Evolutionary conservation across 2,113 vertebrate genomes (phyloP), one percentile per base, ranked within the genome.

Genomic region (Elgaria multicarinata): DNA sequence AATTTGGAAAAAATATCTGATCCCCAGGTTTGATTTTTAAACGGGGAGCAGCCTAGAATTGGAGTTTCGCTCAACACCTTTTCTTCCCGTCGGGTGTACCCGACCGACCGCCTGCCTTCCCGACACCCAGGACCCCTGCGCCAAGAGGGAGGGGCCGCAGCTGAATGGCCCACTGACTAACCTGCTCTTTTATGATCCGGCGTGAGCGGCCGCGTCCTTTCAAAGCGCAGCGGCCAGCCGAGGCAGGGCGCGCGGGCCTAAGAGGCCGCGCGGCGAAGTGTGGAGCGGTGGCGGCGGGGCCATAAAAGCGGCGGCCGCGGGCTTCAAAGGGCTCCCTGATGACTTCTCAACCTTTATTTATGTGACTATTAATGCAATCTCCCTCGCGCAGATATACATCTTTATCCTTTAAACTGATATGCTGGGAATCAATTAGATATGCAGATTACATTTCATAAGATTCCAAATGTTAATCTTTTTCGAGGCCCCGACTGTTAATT

Each of bases 391-490:
- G 97, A 98, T 97, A 97, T 92, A 50, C 96, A 98, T 97, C 97
- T 97, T 97, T 96, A 97, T 97, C 96, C 97, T 97, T 97, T 97
- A 96, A 98, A 97, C 96, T 96, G 97, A 97, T 97, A 97, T 93
- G 96, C 96, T 95, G 96, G 95, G 96, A 98, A 98, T 98, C 97
- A 97, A 98, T 98, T 98, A 97, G 97, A 95, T 97, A 97, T 97
- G 97, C 97, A 97, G 97, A 97, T 98, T 97, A 97, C 91, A 91
- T 98, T 98, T 97, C 97, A 92, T 96, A 96, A 95, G 85, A 96
- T 96, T 96, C 97, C 97, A 97, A 98, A 98, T 97, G 97, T 97
- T 98, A 97, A 97, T 97, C 97, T 97, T 77, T 84, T 67, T 12
- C 94, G 90, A 71, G 93, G 88, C 92, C 91, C 91, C 90, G 94